These are phyloP conservation scores for Callimorpha dominula DNA, from an alignment of 2,888 invertebrate genomes.

Conservation along the genomic window DNA sequence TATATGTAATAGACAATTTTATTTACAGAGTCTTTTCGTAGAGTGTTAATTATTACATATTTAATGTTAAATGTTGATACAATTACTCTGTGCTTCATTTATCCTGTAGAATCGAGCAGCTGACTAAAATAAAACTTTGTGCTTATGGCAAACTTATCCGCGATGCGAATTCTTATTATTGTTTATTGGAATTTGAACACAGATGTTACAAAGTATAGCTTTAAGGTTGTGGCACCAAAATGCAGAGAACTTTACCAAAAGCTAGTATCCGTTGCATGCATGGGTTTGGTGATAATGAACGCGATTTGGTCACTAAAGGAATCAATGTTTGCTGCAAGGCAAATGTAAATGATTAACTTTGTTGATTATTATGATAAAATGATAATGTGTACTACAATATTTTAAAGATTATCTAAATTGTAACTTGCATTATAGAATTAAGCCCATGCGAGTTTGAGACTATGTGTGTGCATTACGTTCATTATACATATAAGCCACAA, in stretches of 20 bases:
- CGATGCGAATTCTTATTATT: neutral
- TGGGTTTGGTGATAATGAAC: neutral
- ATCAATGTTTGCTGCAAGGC: neutral
- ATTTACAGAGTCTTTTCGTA: too few relatives aligned
- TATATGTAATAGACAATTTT: neutral
- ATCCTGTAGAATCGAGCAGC: too few relatives aligned
- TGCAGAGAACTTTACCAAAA: neutral
- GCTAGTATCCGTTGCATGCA: neutral
- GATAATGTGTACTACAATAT: neutral
- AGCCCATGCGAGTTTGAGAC: neutral
- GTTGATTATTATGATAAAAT: neutral
- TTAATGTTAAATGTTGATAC: too few relatives aligned
- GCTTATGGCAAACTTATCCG: neutral
- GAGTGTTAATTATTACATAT: too few relatives aligned
- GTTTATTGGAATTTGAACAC: neutral
- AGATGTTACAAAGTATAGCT: neutral
- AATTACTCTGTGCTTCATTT: too few relatives aligned
- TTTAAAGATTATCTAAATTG: neutral
- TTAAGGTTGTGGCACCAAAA: neutral
- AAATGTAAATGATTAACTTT: neutral
- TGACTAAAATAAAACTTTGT: neutral
- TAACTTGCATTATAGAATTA: neutral
- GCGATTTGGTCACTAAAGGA: neutral
- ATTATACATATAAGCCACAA: too few relatives aligned
- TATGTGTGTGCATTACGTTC: neutral